Base-by-base conservation (phyloP, 2,113 vertebrate genomes). In the Catharus minimus region DNA sequence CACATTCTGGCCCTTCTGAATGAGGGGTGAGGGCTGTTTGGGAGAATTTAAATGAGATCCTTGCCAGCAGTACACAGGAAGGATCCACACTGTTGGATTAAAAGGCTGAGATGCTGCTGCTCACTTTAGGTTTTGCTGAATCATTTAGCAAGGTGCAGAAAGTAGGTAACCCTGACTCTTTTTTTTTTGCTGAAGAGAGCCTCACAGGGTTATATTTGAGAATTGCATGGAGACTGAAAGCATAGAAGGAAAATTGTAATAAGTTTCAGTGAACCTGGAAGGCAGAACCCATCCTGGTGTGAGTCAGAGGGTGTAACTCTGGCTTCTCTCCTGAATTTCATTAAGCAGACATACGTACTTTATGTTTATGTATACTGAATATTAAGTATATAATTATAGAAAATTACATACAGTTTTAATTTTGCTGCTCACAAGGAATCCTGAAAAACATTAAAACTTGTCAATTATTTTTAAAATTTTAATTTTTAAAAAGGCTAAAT, bases 231-330 rank as follows among this genome's bases (percentile, higher is more conserved):
- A 89, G 91, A n/a, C 71, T 79, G 67, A 82, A 84, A 82, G 44
- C 2, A 7, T 46, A 53, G 39, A 86, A 82, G 55, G 78, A 80
- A 92, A 88, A 92, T 44, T 66, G 77, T 76, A 95, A 50, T 92
- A 79, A 64, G 91, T 90, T 91, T 82, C 86, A 91, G 47, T 32
- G 64, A 89, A 71, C 81, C 93, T 95, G 86, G 91, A 89, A 93
- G 86, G 78, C 74, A 95, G 56, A 67, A 95, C 61, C 36, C 2
- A 0, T 55, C 56, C 49, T 91, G 36, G 44, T 83, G 85, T 94
- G 93, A 95, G 81, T 95, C 93, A 93, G 81, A 93, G 93, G 93
- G 88, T 3, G 92, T 93, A 69, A 87, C 93, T 90, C 61, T 66
- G 77, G 71, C 84, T 93, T 84, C 80, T 72, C 62, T 72, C 77